Evolutionary conservation across 2,888 invertebrate genomes (phyloP).

Genomic region (Abrostola triplasia): DNA sequence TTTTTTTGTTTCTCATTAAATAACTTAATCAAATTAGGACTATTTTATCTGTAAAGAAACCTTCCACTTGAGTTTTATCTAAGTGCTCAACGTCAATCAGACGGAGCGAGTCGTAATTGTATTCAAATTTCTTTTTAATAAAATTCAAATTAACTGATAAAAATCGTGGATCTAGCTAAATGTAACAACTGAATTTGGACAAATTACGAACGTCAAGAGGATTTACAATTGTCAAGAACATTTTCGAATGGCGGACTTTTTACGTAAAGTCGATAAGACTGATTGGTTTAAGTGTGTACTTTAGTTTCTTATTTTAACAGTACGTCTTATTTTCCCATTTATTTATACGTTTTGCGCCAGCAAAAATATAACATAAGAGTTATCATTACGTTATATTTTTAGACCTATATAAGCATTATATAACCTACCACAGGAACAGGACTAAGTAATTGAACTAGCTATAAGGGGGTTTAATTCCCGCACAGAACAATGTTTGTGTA

Average conservation of each 20-base stretch:
- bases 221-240: conserved; percentile 11
- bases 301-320: no score
- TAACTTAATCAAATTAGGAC: conserved; percentile 23
- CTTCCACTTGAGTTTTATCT: conserved; percentile 29
- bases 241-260: conserved; percentile 14
- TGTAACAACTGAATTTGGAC: conserved; percentile 34
- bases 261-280: conserved; percentile 21
- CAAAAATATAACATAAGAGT: no score
- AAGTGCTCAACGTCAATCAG: conserved; percentile 35
- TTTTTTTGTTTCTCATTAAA: conserved; percentile 3
- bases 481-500: no score
- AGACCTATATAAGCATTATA: no score
- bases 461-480: no score
- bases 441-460: no score
- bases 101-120: conserved; percentile 30
- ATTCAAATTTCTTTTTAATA: conserved; percentile 37
- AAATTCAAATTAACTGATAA: conserved; percentile 47
- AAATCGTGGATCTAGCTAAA: conserved; percentile 19
- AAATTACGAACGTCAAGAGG: conserved; percentile 17
- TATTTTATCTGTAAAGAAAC: conserved; percentile 21
- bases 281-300: conserved; percentile 7
- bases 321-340: no score
- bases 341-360: no score
- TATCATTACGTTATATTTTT: no score
- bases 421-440: no score